phyloP scores from a whole-genome alignment of 2,797 vertebrate species.

The Ispidina picta region DNA sequence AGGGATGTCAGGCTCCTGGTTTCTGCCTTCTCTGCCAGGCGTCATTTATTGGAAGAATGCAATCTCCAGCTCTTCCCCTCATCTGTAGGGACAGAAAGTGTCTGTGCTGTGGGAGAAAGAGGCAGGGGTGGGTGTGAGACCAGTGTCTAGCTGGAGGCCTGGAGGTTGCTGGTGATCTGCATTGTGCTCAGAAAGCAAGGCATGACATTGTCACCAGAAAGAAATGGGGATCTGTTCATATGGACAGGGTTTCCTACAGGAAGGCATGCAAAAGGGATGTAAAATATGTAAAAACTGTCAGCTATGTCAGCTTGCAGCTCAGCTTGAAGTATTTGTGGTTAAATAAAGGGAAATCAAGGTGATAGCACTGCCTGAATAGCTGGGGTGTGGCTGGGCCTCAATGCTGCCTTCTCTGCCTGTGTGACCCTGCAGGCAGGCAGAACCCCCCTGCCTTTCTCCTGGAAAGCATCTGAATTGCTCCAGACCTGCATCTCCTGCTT shows the following conservation, averaged over 20 bases:
- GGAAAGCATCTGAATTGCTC: not conserved
- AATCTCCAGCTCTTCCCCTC: not conserved
- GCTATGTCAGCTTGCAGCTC: not conserved
- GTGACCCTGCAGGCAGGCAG: not conserved
- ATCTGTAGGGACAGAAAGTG: not conserved
- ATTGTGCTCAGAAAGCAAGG: not conserved
- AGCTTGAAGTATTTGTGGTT: not conserved
- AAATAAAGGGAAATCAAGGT: not conserved
- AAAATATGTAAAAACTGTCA: not conserved
- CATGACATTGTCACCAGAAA: not conserved
- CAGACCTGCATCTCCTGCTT: not conserved
- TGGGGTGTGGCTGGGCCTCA: not conserved
- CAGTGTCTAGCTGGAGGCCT: not conserved
- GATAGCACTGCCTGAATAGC: not conserved
- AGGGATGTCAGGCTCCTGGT: not conserved
- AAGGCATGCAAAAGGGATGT: not conserved
- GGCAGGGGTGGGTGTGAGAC: not conserved
- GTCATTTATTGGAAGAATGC: not conserved
- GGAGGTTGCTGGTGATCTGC: not conserved
- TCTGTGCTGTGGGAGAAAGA: not conserved
- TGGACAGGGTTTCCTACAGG: not conserved
- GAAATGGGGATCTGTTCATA: not conserved
- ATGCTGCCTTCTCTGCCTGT: not conserved
- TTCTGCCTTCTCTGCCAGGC: not conserved
- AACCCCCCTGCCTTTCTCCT: not conserved